Percentiles rank a stretch among this genome's conserved stretches.
These are phyloP conservation scores for Halichoeres trimaculatus DNA, from an alignment of 2,113 vertebrate genomes.

Conservation along the genomic window DNA sequence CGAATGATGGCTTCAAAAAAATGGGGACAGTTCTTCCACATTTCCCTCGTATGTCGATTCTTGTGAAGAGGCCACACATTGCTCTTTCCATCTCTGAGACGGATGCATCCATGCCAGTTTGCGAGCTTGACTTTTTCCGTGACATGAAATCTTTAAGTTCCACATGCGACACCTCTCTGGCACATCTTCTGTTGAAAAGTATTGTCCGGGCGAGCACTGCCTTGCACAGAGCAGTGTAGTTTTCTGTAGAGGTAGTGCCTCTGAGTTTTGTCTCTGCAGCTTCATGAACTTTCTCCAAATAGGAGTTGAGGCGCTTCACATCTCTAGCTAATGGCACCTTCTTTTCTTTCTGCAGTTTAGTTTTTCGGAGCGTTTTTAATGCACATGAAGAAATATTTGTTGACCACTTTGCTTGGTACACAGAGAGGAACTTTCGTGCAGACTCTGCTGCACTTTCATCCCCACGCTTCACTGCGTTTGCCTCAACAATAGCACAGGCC, in stretches of 20 bases:
- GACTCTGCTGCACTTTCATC: constrained; percentile 34
- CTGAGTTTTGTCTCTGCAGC: constrained; percentile 53
- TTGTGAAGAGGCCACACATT: constrained; percentile 51
- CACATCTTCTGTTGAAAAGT: constrained; percentile 59
- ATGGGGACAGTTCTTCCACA: constrained; percentile 60
- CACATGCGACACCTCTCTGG: constrained; percentile 22
- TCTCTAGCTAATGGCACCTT: constrained; percentile 48
- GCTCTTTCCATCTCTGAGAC: constrained; percentile 55
- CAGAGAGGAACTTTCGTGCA: constrained; percentile 49
- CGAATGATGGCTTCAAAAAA: constrained; percentile 53
- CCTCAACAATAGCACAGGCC: constrained; percentile 56
- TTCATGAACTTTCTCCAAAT: constrained; percentile 51
- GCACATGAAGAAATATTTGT: constrained; percentile 50
- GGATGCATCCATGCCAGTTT: constrained; percentile 7
- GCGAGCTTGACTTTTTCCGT: background rate
- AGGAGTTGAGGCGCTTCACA: constrained; percentile 43
- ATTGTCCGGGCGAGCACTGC: constrained; percentile 37
- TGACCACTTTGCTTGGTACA: constrained; percentile 64
- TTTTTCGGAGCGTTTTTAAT: constrained; percentile 21
- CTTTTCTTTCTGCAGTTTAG: constrained; percentile 1
- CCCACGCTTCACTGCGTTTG: constrained; percentile 31
- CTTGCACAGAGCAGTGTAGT: constrained; percentile 43
- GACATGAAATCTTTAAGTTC: constrained; percentile 32
- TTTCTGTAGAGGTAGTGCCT: constrained; percentile 32
- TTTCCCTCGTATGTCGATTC: constrained; percentile 53